These are phyloP conservation scores for Chymomyza fuscimana DNA, from an alignment of 2,888 invertebrate genomes.

Conservation along the genomic window DNA sequence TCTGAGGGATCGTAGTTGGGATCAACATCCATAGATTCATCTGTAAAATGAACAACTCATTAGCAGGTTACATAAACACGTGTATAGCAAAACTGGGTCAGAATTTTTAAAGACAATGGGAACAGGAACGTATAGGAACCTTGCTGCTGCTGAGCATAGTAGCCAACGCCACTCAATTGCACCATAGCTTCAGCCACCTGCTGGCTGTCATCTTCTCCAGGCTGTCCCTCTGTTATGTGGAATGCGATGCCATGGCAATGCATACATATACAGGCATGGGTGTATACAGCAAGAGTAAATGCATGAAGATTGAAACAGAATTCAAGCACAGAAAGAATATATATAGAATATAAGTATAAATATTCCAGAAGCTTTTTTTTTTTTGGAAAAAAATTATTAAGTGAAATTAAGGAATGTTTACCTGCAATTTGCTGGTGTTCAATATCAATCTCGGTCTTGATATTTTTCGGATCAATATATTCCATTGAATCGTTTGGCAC, in stretches of 20 bases:
- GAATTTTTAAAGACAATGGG: slow-evolving; percentile 6
- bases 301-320: slow-evolving; percentile 1
- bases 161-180: slow-evolving; percentile 85
- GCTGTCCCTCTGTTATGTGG: slow-evolving; percentile 75
- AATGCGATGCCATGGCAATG: slow-evolving; percentile 19
- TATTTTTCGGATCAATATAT: slow-evolving; percentile 70
- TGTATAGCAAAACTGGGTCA: neutral
- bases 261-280: slow-evolving; percentile 8
- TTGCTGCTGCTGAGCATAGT: slow-evolving; percentile 81
- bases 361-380: neutral
- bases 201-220: slow-evolving; percentile 83
- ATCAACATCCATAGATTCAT: slow-evolving; percentile 88
- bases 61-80: neutral
- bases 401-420: slow-evolving; percentile 18
- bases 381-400: neutral
- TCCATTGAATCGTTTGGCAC: slow-evolving; percentile 51
- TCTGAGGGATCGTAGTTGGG: slow-evolving; percentile 93
- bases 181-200: slow-evolving; percentile 90
- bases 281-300: neutral
- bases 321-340: slow-evolving; percentile 1
- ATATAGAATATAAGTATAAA: neutral
- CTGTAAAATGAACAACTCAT: slow-evolving; percentile 76
- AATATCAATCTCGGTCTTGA: slow-evolving; percentile 72
- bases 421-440: slow-evolving; percentile 71
- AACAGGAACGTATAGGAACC: slow-evolving; percentile 60